Conservation (phyloP, 2,888 invertebrate species). For the Emmelina monodactyla region DNA sequence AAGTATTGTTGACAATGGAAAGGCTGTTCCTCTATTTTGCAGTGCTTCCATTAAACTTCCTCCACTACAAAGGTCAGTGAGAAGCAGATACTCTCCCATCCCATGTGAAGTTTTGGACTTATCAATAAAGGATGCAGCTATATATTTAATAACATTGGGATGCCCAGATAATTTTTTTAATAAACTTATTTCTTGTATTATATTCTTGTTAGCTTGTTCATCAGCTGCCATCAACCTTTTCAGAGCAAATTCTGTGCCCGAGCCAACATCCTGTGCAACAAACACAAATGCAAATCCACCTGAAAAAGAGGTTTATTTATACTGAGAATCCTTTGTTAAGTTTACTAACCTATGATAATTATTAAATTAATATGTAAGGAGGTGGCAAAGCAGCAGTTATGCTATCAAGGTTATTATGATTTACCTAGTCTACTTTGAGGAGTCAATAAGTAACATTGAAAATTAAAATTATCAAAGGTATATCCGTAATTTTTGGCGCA, state of each 20-base stretch:
- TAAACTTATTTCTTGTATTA: slow-evolving; percentile 83
- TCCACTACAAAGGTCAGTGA: slow-evolving; percentile 94
- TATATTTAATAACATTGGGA: slow-evolving; percentile 89
- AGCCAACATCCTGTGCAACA: slow-evolving; percentile 87
- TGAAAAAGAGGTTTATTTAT: slow-evolving; percentile 55
- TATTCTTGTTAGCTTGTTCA: slow-evolving; percentile 79
- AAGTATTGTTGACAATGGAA: slow-evolving; percentile 75
- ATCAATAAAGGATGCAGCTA: slow-evolving; percentile 83
- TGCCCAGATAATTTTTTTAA: slow-evolving; percentile 91
- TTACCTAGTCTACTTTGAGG: too few species aligned
- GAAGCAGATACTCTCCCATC: slow-evolving; percentile 87
- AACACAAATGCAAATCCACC: slow-evolving; percentile 97
- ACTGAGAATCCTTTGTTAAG: not conserved
- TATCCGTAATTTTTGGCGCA: too few species aligned
- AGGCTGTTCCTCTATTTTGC: slow-evolving; percentile 64
- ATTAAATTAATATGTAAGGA: too few species aligned
- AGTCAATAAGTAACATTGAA: too few species aligned
- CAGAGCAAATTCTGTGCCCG: slow-evolving; percentile 90
- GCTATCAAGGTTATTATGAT: too few species aligned
- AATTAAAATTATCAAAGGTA: too few species aligned
- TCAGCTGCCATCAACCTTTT: slow-evolving; percentile 88
- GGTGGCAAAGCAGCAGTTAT: too few species aligned
- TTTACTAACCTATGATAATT: not conserved
- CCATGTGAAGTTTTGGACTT: slow-evolving; percentile 81
- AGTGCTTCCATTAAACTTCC: slow-evolving; percentile 74